These are phyloP conservation scores for Eubasilissa regina DNA, from an alignment of 1,140 invertebrate genomes.

Conservation along the genomic window DNA sequence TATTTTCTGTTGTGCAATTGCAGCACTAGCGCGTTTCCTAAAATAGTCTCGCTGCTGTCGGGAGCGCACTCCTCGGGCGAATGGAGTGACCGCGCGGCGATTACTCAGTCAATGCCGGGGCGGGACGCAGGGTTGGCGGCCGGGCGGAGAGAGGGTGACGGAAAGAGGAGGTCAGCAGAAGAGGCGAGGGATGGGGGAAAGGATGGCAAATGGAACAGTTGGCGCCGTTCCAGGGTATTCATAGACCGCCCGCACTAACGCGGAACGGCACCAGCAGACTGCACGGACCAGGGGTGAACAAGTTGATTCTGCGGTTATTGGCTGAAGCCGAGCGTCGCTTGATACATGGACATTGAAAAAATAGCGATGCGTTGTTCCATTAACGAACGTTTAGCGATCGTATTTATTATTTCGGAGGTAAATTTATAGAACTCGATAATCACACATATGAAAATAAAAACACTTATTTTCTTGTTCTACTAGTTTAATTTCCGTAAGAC, in stretches of 20 bases:
- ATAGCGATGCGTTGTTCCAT: too few relatives aligned
- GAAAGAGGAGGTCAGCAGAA: not conserved
- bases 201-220: constrained; percentile 58
- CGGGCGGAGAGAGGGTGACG: not conserved
- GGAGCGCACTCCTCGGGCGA: not conserved
- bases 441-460: too few relatives aligned
- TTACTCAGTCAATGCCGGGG: not conserved
- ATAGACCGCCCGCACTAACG: constrained; percentile 50
- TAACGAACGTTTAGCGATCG: too few relatives aligned
- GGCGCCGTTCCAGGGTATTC: constrained; percentile 56
- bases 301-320: not conserved
- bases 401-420: too few relatives aligned
- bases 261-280: constrained; percentile 12
- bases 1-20: constrained; percentile 22
- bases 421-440: too few relatives aligned
- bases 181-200: constrained; percentile 5
- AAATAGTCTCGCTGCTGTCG: not conserved
- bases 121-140: not conserved
- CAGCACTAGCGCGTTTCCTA: not conserved
- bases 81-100: not conserved
- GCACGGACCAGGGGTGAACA: constrained; percentile 1
- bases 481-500: too few relatives aligned
- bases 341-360: too few relatives aligned
- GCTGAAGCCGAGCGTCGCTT: not conserved
- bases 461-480: too few relatives aligned